Evolutionary conservation across 2,888 invertebrate genomes (phyloP), one percentile per base, ranked within the genome.

Genomic region (Phyllotreta cruciferae): DNA sequence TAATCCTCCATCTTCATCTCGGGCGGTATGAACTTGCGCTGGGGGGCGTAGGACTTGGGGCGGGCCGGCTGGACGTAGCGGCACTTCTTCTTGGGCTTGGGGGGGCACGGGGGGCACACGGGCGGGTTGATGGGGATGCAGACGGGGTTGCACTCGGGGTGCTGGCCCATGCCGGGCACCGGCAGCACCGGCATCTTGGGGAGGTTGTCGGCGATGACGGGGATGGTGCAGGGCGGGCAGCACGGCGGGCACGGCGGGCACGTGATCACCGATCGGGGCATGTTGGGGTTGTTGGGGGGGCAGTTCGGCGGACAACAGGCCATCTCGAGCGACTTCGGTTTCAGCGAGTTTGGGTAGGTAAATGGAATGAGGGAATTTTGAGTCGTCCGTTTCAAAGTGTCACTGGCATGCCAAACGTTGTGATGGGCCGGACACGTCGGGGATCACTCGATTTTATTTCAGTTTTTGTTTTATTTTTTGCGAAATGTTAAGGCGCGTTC

Each of bases 41-140:
- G 79, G 0, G 87, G 87, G 0, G 86, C 86, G 73, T 83, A 86
- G 6, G 85, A 85, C 7, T 85, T 84, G 0, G 86, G 86, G 54
- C 85, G 82, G 6, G 80, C 79, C 0, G 86, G 87, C 72, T 87
- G 87, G 67, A 86, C 85, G 78, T 81, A 81, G 49, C 74, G 75
- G 70, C 79, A 79, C 71, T 75, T 78, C 56, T 69, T 74, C 39
- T 68, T 69, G 1, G 73, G 71, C 24, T 67, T 69, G 6, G 68
- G 64, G 0, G 73, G 72, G 0, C 71, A 53, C 9, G 66, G 69
- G 1, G 75, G 77, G n/a, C 66, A 54, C 9, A 55, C 39, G 2
- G 70, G 67, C 1, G 63, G 60, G 10, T 58, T 61, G 0, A 77
- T 67, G 3, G 79, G 77, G 4, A 79, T 75, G 60, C 76, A 75